Evolutionary conservation across 1,140 invertebrate species (phyloP), one percentile per base, ranked within the genome.

Genomic region (Metaphire vulgaris): DNA sequence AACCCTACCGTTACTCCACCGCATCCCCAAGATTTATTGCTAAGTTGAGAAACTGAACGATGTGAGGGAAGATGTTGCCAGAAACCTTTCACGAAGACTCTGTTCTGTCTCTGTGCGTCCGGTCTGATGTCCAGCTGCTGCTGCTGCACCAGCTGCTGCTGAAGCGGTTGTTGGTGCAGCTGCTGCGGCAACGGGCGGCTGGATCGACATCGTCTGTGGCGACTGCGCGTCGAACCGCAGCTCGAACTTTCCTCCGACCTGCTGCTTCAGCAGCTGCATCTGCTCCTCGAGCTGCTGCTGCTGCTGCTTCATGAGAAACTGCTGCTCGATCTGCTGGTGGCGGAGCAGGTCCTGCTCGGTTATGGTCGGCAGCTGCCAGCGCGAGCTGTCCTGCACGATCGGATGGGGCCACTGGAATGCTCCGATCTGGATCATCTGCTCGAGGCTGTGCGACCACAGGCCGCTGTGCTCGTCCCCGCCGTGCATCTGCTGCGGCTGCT

Each of bases 281-380:
- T 76, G 75, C 30, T 31, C 77, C 74, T 72, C 66, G 67, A 76
- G 76, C 64, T 68, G 76, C 69, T 75, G 80, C 33, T 78, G 78
- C 65, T 79, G 78, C 72, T 75, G 73, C 16, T 79, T 78, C 68
- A 72, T 64, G 64, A 77, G 79, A 21, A 30, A 31, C 33, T 72
- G 73, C 74, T 79, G 77, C 33, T 76, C 74, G 65, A 78, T 74
- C 74, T 81, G 75, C 72, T 81, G 79, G 72, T 80, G 84, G 73
- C 82, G 83, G 75, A 83, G 82, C 72, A 81, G 80, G 69, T 81
- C 81, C 33, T 80, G 81, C 30, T 81, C 83, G 29, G 28, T 74
- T 15, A 69, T 56, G 1, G 64, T 76, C 26, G 74, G 72, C 65
- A 74, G 78, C 1, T 72, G 72, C 66, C 65, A 72, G 31, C 74